A percentile compares a stretch with the other conserved stretches of the same genome.
Conservation (phyloP, 2,797 vertebrate species). For the Sorex maritimensis region DNA sequence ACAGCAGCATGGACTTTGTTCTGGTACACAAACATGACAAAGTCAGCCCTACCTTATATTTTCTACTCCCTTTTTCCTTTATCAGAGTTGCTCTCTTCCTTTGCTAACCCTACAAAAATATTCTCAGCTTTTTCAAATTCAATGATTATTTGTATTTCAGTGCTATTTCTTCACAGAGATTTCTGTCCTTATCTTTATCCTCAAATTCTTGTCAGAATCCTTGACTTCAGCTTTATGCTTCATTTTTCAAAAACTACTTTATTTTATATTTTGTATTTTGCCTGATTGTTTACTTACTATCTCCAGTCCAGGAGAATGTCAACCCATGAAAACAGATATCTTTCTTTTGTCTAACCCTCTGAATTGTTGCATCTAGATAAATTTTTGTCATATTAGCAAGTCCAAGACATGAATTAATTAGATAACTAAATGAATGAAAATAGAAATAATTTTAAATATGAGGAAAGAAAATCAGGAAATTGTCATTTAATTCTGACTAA, state of each 20-base stretch:
- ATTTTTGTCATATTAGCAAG: background rate
- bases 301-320: background rate
- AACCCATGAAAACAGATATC: background rate
- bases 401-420: background rate
- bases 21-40: background rate
- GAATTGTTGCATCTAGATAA: background rate
- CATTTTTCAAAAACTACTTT: background rate
- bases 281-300: background rate
- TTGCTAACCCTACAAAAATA: background rate
- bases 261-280: background rate
- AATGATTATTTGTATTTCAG: background rate
- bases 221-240: background rate
- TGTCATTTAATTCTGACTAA: background rate
- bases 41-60: background rate
- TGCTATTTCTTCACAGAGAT: background rate
- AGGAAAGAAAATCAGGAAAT: constrained; percentile 9
- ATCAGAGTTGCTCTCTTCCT: background rate
- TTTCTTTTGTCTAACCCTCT: background rate
- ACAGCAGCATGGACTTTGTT: background rate
- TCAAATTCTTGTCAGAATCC: background rate
- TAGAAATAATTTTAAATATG: background rate
- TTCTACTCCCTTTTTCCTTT: background rate
- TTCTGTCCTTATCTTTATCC: background rate
- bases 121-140: background rate
- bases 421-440: background rate